Conservation (phyloP, 2,113 vertebrate species). For the Pluvialis apricaria region DNA sequence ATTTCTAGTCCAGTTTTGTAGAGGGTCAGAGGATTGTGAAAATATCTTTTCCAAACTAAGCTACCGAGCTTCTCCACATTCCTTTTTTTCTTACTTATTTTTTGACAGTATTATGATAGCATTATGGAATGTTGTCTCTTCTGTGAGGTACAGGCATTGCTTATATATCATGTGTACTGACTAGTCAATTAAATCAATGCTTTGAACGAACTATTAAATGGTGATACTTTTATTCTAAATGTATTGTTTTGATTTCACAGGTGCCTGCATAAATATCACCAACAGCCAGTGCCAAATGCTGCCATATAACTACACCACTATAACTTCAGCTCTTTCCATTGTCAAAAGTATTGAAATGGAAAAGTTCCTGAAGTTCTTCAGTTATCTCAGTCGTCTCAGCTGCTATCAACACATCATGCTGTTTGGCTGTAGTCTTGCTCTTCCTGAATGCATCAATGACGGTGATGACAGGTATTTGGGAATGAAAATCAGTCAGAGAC, state of each 20-base stretch:
- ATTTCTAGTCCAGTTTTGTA: not conserved
- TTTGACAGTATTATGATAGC: not conserved
- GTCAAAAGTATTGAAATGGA: conserved; percentile 86
- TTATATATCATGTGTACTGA: not conserved
- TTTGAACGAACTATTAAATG: not conserved
- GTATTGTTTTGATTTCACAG: conserved; percentile 70
- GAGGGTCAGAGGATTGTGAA: not conserved
- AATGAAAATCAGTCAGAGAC: conserved; percentile 14
- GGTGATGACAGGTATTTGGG: conserved; percentile 79
- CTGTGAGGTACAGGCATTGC: not conserved
- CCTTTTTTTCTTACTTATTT: not conserved
- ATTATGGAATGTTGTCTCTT: not conserved
- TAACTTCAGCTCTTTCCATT: conserved; percentile 76
- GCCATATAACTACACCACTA: conserved; percentile 86
- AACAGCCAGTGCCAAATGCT: conserved; percentile 88
- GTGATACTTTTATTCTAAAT: conserved; percentile 25
- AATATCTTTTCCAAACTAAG: not conserved
- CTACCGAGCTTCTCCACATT: not conserved
- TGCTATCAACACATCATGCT: conserved; percentile 97
- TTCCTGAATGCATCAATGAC: conserved; percentile 84
- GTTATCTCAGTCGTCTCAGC: conserved; percentile 86
- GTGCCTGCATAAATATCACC: conserved; percentile 79
- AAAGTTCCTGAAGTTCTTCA: conserved; percentile 97
- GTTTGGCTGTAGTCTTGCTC: conserved; percentile 92
- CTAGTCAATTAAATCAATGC: not conserved